These are phyloP conservation scores for Aethina tumida DNA, from an alignment of 1,140 invertebrate genomes.

Conservation along the genomic window DNA sequence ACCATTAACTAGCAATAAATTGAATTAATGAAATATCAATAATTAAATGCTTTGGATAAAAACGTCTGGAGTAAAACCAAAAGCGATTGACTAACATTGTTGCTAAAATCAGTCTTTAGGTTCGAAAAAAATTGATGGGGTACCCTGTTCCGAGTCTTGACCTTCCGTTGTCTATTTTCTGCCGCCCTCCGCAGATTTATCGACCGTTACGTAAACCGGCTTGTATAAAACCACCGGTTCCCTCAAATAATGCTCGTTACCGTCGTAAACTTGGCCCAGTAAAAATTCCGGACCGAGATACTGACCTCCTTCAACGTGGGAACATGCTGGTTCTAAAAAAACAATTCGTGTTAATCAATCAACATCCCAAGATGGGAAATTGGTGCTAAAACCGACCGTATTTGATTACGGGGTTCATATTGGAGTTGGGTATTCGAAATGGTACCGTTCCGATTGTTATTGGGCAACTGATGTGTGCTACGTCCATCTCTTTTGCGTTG, in stretches of 20 bases:
- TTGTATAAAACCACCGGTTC: constrained; percentile 53
- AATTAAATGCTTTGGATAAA: not conserved
- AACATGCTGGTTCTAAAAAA: constrained; percentile 53
- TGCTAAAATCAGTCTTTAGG: constrained; percentile 15
- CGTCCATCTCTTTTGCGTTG: constrained; percentile 62
- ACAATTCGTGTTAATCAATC: constrained; percentile 8
- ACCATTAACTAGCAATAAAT: constrained; percentile 5
- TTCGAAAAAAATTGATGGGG: constrained; percentile 9
- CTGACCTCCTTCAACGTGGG: constrained; percentile 68
- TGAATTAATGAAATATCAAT: constrained; percentile 3
- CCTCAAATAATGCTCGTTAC: constrained; percentile 40
- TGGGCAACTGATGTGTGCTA: constrained; percentile 70
- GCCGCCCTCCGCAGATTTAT: constrained; percentile 22
- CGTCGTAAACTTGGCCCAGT: constrained; percentile 73
- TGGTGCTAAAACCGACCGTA: constrained; percentile 48
- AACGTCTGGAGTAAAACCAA: constrained; percentile 5
- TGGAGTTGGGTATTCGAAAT: constrained; percentile 65
- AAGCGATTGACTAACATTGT: constrained; percentile 15
- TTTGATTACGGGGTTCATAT: constrained; percentile 52
- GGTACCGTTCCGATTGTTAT: constrained; percentile 72
- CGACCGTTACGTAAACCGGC: constrained; percentile 56
- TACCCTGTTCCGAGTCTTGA: constrained; percentile 14
- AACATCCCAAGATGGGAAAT: not conserved
- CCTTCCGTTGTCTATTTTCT: no score
- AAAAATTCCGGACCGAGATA: constrained; percentile 77